Evolutionary conservation across 2,113 vertebrate genomes (phyloP).

Genomic region (Muntiacus muntjak): DNA sequence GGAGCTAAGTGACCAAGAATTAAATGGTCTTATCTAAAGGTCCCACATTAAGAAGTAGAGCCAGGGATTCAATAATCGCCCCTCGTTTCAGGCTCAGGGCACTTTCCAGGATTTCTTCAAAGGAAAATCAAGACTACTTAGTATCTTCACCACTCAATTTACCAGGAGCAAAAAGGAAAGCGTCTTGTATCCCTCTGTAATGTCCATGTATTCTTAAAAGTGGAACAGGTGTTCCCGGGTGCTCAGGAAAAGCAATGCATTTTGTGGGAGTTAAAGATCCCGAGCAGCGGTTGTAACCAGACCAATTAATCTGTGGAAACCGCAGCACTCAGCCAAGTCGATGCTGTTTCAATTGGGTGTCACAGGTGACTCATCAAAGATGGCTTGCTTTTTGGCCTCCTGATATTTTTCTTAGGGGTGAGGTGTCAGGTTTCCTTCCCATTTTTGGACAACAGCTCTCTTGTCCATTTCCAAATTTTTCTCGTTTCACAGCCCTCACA

Average conservation of each 20-base stretch:
- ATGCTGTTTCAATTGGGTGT: not conserved
- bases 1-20: not conserved
- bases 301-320: not conserved
- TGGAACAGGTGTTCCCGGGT: not conserved
- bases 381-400: conserved; percentile 13
- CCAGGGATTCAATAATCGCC: not conserved
- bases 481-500: not conserved
- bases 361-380: conserved; percentile 51
- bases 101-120: not conserved
- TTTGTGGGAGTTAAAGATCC: not conserved
- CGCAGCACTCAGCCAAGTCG: not conserved
- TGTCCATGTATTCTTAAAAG: not conserved
- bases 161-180: not conserved
- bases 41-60: not conserved
- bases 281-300: not conserved
- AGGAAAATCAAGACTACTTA: not conserved
- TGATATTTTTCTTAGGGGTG: conserved; percentile 12
- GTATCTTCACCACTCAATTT: not conserved
- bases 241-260: not conserved
- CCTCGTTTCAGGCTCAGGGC: not conserved
- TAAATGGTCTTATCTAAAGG: not conserved
- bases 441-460: conserved; percentile 31
- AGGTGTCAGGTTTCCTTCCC: conserved; percentile 16
- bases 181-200: not conserved
- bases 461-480: conserved; percentile 22